Conservation (phyloP, 2,888 invertebrate species). For the Toxonevra muliebris region DNA sequence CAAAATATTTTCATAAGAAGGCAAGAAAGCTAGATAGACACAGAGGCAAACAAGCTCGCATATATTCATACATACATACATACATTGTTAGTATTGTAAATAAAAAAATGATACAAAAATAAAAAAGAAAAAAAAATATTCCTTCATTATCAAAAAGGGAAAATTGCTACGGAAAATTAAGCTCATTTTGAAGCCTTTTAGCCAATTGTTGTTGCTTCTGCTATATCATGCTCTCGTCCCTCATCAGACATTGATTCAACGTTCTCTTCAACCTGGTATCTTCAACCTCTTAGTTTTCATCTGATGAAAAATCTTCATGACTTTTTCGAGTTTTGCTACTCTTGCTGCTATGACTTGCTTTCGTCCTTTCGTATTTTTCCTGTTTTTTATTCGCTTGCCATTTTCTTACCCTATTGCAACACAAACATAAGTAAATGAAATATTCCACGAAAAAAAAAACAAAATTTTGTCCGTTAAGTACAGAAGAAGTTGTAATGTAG, state of each 20-base stretch:
- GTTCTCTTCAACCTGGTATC: background rate
- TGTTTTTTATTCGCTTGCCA: background rate
- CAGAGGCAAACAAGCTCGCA: slow-evolving; percentile 20
- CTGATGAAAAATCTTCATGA: background rate
- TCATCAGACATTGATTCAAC: background rate
- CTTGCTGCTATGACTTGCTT: background rate
- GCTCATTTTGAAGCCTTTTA: slow-evolving; percentile 49
- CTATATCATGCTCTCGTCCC: background rate
- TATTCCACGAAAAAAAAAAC: background rate
- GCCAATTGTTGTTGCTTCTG: slow-evolving; percentile 1
- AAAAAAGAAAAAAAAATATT: background rate
- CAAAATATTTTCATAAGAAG: slow-evolving; percentile 33
- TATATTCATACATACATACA: slow-evolving; percentile 24
- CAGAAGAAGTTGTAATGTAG: slow-evolving; percentile 21
- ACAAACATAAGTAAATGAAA: background rate
- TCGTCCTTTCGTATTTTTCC: background rate
- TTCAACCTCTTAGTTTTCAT: background rate
- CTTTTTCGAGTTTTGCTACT: background rate
- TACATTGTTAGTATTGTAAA: background rate
- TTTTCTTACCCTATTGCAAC: background rate
- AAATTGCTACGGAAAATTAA: slow-evolving; percentile 54
- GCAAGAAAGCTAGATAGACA: slow-evolving; percentile 25
- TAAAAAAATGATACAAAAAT: too few species aligned
- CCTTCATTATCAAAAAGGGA: slow-evolving; percentile 52
- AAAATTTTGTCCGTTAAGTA: slow-evolving; percentile 7